A percentile compares a stretch with the other conserved stretches of the same genome.
These are phyloP conservation scores for Clamator glandarius DNA, from an alignment of 2,797 vertebrate genomes.

Conservation along the genomic window DNA sequence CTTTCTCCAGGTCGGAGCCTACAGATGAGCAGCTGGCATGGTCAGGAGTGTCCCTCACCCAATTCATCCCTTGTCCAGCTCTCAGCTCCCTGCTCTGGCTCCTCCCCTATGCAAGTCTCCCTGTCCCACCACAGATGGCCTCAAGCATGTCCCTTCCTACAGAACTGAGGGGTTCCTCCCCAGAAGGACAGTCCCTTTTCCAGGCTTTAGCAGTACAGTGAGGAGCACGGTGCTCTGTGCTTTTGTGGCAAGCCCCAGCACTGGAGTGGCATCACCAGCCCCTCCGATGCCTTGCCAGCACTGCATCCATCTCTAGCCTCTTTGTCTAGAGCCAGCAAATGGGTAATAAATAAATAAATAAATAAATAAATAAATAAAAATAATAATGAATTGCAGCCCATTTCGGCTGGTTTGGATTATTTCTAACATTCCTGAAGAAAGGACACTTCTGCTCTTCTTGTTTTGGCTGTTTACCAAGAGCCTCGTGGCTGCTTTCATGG, in stretches of 20 bases:
- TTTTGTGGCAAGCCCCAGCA: not conserved
- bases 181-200: not conserved
- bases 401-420: not conserved
- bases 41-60: not conserved
- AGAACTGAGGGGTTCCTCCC: not conserved
- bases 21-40: not conserved
- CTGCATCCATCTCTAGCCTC: not conserved
- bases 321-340: not conserved
- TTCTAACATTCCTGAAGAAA: not conserved
- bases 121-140: not conserved
- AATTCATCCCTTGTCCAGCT: not conserved
- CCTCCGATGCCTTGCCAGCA: rapidly evolving
- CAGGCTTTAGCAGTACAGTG: not conserved
- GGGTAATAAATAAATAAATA: not conserved
- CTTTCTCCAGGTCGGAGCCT: not conserved
- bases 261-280: not conserved
- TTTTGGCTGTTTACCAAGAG: constrained; percentile 10
- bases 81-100: not conserved
- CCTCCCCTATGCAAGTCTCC: not conserved
- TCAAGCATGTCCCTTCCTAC: not conserved
- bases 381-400: no score
- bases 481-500: not conserved
- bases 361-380: no score
- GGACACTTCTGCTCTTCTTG: not conserved
- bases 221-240: not conserved